A percentile compares a stretch with the other conserved stretches of the same genome.
Evolutionary conservation across 2,797 vertebrate genomes (phyloP).

Genomic region (Acrossocheilus wenchowensis): DNA sequence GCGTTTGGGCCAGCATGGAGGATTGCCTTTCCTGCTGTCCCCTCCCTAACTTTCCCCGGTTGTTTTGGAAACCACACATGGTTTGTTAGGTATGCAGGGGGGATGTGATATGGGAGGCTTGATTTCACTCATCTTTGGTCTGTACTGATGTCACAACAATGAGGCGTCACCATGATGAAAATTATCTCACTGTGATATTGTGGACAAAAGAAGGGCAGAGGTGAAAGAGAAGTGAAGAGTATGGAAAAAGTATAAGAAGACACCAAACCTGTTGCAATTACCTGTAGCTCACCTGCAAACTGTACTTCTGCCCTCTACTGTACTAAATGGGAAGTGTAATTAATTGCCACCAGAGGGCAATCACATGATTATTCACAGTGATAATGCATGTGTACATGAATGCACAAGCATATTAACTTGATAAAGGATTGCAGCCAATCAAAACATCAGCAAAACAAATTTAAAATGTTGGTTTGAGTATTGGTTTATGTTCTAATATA

Average conservation of each 20-base stretch:
- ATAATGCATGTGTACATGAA: background rate
- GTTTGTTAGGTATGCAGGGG: constrained; percentile 64
- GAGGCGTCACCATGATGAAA: background rate
- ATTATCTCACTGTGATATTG: background rate
- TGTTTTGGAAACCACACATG: constrained; percentile 73
- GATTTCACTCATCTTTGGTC: constrained; percentile 34
- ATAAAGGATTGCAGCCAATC: background rate
- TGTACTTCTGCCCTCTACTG: constrained; percentile 72
- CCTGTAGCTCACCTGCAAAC: constrained; percentile 62
- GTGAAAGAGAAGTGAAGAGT: constrained; percentile 17
- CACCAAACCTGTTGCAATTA: constrained; percentile 24
- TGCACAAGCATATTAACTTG: background rate
- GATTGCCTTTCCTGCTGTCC: constrained; percentile 51
- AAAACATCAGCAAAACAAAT: background rate
- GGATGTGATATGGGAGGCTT: constrained; percentile 58
- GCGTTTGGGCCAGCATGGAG: constrained; percentile 48
- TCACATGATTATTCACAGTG: background rate
- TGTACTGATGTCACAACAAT: constrained; percentile 9
- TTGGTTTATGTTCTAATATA: background rate
- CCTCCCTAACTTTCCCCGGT: constrained; percentile 48
- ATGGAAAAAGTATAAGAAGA: background rate
- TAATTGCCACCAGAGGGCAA: background rate
- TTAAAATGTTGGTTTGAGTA: background rate
- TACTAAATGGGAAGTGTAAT: constrained; percentile 53
- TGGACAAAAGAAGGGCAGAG: constrained; percentile 21